A percentile compares a stretch with the other conserved stretches of the same genome.
Conservation (phyloP, 2,113 vertebrate species). For the Cyanoramphus novaezelandiae region DNA sequence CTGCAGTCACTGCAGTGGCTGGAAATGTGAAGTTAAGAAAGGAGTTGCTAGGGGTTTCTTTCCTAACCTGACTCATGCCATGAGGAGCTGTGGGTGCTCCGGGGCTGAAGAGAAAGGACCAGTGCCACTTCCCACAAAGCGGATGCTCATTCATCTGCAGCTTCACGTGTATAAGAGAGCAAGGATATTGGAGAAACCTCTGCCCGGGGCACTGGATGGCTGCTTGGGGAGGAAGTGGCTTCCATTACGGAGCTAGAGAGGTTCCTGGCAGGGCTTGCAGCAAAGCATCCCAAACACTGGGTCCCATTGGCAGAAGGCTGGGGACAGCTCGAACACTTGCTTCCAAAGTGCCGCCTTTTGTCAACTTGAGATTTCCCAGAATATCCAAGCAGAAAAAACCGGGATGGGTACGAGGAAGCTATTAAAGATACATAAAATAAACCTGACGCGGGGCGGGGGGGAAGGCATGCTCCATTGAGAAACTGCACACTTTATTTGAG, state of each 20-base stretch:
- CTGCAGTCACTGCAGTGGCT: neutral
- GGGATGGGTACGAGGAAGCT: slow-evolving; percentile 73
- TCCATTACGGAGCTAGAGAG: slow-evolving; percentile 46
- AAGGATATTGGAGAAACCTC: neutral
- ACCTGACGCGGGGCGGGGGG: neutral
- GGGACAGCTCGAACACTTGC: neutral
- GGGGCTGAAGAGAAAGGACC: neutral
- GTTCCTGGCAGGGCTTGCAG: neutral
- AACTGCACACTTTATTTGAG: slow-evolving; percentile 30
- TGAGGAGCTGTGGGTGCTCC: neutral
- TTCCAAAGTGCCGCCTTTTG: slow-evolving; percentile 69
- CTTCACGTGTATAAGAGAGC: neutral
- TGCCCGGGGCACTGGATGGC: neutral
- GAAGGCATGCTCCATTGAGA: slow-evolving; percentile 41
- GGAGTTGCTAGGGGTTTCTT: neutral
- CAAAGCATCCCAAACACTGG: neutral
- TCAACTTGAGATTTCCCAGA: slow-evolving; percentile 77
- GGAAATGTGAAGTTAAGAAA: neutral
- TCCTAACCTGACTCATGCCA: neutral
- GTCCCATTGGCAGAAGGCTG: neutral
- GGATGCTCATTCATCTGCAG: neutral
- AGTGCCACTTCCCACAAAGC: neutral
- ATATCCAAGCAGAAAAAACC: slow-evolving; percentile 71
- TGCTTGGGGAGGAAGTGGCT: slow-evolving; percentile 45
- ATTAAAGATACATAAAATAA: slow-evolving; percentile 79